A percentile compares a stretch with the other conserved stretches of the same genome.
These are phyloP conservation scores for Scomber colias DNA, from an alignment of 2,113 vertebrate species.

Conservation along the genomic window DNA sequence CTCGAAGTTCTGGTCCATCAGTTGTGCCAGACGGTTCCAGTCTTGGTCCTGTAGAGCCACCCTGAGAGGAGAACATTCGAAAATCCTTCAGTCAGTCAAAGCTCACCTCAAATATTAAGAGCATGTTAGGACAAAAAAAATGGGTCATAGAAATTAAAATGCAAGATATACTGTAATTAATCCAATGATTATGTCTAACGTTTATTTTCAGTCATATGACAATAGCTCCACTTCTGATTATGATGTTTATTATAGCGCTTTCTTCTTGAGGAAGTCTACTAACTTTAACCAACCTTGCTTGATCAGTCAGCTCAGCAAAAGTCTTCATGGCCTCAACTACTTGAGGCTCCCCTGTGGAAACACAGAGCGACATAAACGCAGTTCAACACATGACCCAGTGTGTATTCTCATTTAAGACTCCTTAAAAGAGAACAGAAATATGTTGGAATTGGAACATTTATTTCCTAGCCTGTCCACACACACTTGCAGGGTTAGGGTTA, in stretches of 20 bases:
- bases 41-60: slow-evolving; percentile 74
- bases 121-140: too few species aligned
- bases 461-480: too few species aligned
- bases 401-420: neutral
- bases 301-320: slow-evolving; percentile 87
- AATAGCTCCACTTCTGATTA: neutral
- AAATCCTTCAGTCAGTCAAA: neutral
- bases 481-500: too few species aligned
- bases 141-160: neutral
- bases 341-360: slow-evolving; percentile 79
- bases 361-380: neutral
- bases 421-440: too few species aligned
- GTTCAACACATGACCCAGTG: neutral
- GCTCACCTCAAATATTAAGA: too few species aligned
- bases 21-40: slow-evolving; percentile 81
- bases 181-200: neutral
- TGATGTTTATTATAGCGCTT: neutral
- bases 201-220: neutral
- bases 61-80: slow-evolving; percentile 57
- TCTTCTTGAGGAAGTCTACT: neutral
- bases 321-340: slow-evolving; percentile 85
- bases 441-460: too few species aligned
- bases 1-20: slow-evolving; percentile 89
- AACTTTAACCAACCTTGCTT: slow-evolving; percentile 80
- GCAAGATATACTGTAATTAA: neutral